phyloP scores from a whole-genome alignment of 2,888 invertebrate species.

The Calameuta idolon region DNA sequence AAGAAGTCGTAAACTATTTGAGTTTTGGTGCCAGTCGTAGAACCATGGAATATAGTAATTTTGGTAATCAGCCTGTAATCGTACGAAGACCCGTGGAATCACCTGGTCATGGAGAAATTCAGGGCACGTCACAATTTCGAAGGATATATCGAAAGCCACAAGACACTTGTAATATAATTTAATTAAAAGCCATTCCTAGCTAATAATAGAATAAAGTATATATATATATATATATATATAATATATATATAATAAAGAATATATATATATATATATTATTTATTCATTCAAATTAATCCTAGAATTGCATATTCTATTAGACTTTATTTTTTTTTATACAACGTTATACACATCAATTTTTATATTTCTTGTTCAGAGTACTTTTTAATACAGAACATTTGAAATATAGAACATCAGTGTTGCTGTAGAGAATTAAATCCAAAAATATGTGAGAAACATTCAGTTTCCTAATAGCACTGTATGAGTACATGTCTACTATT shows the following conservation, averaged over 20 bases:
- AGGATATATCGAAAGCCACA: constrained; percentile 49
- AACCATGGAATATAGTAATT: constrained; percentile 59
- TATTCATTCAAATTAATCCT: neutral
- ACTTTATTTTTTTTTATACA: neutral
- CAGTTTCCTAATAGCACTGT: neutral
- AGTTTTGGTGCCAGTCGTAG: constrained; percentile 60
- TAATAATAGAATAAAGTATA: too few species aligned
- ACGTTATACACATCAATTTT: constrained; percentile 5
- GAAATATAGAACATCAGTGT: neutral
- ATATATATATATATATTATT: neutral
- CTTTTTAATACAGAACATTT: neutral
- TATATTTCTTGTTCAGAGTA: neutral
- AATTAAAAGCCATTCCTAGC: constrained; percentile 7
- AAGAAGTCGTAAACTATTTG: constrained; percentile 48
- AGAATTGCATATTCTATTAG: constrained; percentile 1
- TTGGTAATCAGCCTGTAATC: constrained; percentile 61
- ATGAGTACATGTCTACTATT: too few species aligned
- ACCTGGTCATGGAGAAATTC: neutral
- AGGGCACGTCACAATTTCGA: constrained; percentile 33
- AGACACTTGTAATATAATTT: constrained; percentile 51
- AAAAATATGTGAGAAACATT: neutral
- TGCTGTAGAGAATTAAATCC: neutral
- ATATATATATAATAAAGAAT: too few species aligned
- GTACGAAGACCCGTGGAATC: constrained; percentile 39
- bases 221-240: neutral